phyloP scores from a whole-genome alignment of 2,113 vertebrate genomes.

The Sebastes schlegelii region DNA sequence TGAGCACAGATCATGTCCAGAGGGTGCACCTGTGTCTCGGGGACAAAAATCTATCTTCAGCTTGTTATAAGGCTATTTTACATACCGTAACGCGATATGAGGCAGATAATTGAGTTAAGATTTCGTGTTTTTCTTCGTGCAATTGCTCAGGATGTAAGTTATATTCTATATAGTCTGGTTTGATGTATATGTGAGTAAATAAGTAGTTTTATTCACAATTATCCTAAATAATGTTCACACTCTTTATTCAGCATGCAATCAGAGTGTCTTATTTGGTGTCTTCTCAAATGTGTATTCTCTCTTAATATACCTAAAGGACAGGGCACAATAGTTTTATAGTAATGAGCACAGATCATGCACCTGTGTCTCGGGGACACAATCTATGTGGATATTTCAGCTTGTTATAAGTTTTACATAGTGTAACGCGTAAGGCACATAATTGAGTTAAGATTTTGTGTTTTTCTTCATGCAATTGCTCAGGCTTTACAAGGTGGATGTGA shows the following conservation, averaged over 20 bases:
- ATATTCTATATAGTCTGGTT: too few relatives aligned
- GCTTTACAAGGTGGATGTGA: conserved; percentile 45
- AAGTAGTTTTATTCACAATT: conserved; percentile 6
- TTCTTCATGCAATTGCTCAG: conserved; percentile 18
- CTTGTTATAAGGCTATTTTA: background rate
- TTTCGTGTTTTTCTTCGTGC: too few relatives aligned
- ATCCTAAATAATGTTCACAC: background rate
- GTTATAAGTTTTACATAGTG: background rate
- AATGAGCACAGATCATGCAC: conserved; percentile 48
- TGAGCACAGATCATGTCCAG: conserved; percentile 37
- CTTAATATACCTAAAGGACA: conserved; percentile 21
- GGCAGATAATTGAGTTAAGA: background rate
- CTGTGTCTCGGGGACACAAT: conserved; percentile 31
- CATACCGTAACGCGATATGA: conserved; percentile 13
- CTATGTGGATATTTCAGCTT: conserved; percentile 10
- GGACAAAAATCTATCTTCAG: conserved; percentile 26
- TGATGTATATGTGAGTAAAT: background rate
- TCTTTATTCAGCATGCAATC: background rate
- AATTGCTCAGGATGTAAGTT: too few relatives aligned
- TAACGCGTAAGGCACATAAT: conserved; percentile 1
- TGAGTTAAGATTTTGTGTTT: background rate
- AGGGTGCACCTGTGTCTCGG: conserved; percentile 34
- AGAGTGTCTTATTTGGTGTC: background rate
- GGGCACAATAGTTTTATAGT: conserved; percentile 27
- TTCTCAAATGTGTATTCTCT: background rate